Evolutionary conservation across 92 coral and sea anemone species (phyloP).

Genomic region (Hydrozoanthus gracilis): DNA sequence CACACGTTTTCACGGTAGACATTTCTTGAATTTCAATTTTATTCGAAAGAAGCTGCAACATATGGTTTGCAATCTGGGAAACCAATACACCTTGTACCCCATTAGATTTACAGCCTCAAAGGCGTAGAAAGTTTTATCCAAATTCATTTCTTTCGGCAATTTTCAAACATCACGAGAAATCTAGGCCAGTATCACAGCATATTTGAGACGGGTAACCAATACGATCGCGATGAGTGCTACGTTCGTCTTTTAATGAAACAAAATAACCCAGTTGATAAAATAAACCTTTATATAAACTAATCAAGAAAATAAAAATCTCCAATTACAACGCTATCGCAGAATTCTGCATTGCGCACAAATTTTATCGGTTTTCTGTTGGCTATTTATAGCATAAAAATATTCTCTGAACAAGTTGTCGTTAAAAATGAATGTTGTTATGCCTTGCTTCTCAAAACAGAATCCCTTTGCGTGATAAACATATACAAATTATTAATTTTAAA

Average conservation of each 20-base stretch:
- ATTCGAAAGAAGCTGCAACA: not conserved
- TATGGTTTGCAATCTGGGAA: too few relatives aligned
- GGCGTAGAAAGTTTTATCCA: not conserved
- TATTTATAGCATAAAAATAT: conserved; percentile 8
- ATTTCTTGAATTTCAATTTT: not conserved
- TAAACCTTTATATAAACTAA: not conserved
- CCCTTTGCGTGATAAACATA: conserved; percentile 12
- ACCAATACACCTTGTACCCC: not conserved
- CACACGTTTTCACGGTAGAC: conserved; percentile 8
- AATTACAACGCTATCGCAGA: conserved; percentile 17
- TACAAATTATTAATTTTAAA: not conserved
- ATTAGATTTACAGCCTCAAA: not conserved
- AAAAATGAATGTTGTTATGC: conserved; percentile 80
- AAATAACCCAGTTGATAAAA: not conserved
- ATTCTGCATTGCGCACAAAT: conserved; percentile 18
- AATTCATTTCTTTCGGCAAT: not conserved
- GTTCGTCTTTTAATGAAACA: not conserved
- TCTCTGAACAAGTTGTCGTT: conserved; percentile 63
- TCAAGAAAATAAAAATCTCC: conserved; percentile 15
- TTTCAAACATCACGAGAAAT: conserved; percentile 20
- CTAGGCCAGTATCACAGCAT: conserved; percentile 26
- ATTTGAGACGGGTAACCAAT: conserved; percentile 22
- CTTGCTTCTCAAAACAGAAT: conserved; percentile 16
- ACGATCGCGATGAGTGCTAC: not conserved
- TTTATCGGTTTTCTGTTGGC: not conserved